These are phyloP conservation scores for Raja brachyura DNA, from an alignment of 2,113 vertebrate genomes.

Conservation along the genomic window DNA sequence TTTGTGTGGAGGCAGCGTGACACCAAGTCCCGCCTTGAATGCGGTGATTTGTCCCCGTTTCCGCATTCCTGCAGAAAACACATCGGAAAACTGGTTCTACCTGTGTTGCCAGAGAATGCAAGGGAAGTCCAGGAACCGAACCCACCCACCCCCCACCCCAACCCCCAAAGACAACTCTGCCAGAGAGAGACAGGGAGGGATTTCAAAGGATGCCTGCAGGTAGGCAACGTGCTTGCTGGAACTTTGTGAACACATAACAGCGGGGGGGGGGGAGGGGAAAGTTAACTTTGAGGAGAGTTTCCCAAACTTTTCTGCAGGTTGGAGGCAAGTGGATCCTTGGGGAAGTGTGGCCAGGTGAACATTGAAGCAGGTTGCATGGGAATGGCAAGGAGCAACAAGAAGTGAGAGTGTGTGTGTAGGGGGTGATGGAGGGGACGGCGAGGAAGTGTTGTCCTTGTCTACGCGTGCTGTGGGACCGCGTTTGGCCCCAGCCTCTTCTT, in stretches of 20 bases:
- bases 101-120: neutral
- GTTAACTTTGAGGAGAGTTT: too few species aligned
- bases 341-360: too few species aligned
- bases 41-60: neutral
- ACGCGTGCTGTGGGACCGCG: constrained; percentile 70
- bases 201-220: neutral
- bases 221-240: neutral
- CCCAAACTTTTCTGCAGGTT: too few species aligned
- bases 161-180: too few species aligned
- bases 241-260: too few species aligned
- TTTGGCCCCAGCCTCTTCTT: constrained; percentile 63
- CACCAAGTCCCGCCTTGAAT: neutral
- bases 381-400: neutral
- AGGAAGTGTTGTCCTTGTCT: constrained; percentile 70
- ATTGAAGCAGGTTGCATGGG: neutral
- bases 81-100: constrained; percentile 21
- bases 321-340: too few species aligned
- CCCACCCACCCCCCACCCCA: too few species aligned
- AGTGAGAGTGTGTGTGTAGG: neutral
- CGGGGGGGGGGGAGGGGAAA: too few species aligned
- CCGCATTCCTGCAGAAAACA: neutral
- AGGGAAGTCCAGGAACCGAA: neutral
- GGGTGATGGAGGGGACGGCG: constrained; percentile 77
- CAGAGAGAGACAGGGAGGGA: neutral
- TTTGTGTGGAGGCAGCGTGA: too few species aligned